These are phyloP conservation scores for Diadema setosum DNA, from an alignment of 35 echinoderm and acorn worm species.

Conservation along the genomic window DNA sequence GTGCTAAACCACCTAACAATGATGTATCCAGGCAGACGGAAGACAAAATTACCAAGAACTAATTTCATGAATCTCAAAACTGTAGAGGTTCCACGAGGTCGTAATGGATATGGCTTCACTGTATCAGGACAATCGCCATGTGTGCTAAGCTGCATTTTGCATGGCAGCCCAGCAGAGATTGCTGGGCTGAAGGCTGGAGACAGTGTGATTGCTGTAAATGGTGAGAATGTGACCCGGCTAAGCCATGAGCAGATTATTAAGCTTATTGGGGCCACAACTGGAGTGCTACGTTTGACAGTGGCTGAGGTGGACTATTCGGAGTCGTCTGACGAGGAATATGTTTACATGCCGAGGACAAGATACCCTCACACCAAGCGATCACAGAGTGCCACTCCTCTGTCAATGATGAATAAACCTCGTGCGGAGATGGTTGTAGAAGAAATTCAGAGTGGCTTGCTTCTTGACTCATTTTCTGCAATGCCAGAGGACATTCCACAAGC, in stretches of 20 bases:
- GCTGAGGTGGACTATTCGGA: slow-evolving; percentile 69
- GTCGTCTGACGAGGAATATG: slow-evolving; percentile 87
- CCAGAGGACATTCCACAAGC: background rate
- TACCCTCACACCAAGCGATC: slow-evolving; percentile 32
- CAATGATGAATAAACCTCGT: slow-evolving; percentile 11
- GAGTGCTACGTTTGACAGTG: slow-evolving; percentile 84
- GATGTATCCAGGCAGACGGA: slow-evolving; percentile 50
- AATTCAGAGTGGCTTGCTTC: slow-evolving; percentile 44
- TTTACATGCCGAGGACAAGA: slow-evolving; percentile 32
- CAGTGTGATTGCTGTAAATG: slow-evolving; percentile 90
- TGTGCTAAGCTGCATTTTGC: slow-evolving; percentile 81
- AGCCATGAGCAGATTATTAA: slow-evolving; percentile 96
- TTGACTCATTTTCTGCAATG: slow-evolving; percentile 30
- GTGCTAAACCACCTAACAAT: background rate
- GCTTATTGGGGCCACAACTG: slow-evolving; percentile 76
- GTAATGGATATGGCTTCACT: slow-evolving; percentile 95
- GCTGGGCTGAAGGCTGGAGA: slow-evolving; percentile 79
- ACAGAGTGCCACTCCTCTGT: slow-evolving; percentile 59
- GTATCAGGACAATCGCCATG: slow-evolving; percentile 90
- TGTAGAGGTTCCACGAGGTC: slow-evolving; percentile 88
- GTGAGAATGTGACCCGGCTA: slow-evolving; percentile 86
- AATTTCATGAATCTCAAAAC: slow-evolving; percentile 85
- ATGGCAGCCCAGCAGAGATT: slow-evolving; percentile 83
- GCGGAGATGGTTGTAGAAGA: slow-evolving; percentile 69
- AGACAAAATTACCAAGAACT: slow-evolving; percentile 29